phyloP scores from a whole-genome alignment of 2,797 vertebrate species.

The Myiotriccus ornatus region DNA sequence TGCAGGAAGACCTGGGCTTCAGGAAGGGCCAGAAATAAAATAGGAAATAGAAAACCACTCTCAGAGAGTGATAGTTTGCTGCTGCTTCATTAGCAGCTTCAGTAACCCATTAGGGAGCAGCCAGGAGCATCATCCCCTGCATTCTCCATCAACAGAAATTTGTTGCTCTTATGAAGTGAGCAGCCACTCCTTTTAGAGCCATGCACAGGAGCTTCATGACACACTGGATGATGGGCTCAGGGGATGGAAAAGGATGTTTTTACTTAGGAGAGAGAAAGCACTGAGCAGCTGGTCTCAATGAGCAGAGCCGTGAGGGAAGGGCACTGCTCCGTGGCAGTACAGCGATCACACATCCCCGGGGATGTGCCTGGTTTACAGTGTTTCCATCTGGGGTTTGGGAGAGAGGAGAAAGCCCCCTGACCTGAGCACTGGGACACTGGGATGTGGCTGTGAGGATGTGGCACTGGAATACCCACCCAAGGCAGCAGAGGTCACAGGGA shows the following conservation, averaged over 20 bases:
- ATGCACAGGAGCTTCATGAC: not conserved
- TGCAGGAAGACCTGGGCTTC: not conserved
- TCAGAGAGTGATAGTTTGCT: not conserved
- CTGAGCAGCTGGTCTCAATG: not conserved
- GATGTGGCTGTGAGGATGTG: not conserved
- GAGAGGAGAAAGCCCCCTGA: not conserved
- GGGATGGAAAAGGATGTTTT: not conserved
- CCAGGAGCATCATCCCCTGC: not conserved
- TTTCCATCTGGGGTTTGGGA: not conserved
- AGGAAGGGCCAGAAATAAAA: not conserved
- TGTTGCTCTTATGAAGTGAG: not conserved
- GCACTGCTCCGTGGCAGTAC: not conserved
- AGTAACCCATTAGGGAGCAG: not conserved
- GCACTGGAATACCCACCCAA: not conserved
- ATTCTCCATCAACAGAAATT: not conserved
- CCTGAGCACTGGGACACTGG: not conserved
- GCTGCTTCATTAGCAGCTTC: not conserved
- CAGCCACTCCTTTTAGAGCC: rapidly evolving
- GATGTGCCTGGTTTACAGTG: not conserved
- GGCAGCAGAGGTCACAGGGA: not conserved
- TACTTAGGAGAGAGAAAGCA: not conserved
- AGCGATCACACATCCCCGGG: not conserved
- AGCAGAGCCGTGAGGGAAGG: not conserved
- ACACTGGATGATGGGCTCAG: not conserved
- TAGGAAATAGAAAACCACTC: rapidly evolving